phyloP scores from a whole-genome alignment of 2,113 vertebrate genomes.

The Hyperopisus bebe region DNA sequence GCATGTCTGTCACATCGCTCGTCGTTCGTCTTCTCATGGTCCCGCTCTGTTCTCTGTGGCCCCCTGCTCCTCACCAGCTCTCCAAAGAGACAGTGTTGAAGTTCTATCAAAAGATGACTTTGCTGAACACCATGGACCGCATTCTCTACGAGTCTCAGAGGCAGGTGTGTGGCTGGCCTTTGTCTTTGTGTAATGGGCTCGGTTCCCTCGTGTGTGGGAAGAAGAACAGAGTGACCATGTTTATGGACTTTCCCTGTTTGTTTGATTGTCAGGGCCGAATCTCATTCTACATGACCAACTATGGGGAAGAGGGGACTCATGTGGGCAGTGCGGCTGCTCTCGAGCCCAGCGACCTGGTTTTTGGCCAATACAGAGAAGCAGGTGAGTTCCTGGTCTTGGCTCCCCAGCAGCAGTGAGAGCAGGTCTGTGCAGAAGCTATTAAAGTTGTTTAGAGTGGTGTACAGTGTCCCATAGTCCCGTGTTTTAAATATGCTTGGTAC shows the following conservation, averaged over 20 bases:
- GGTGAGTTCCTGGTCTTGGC: slow-evolving; percentile 53
- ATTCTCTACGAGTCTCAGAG: slow-evolving; percentile 94
- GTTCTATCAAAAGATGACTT: slow-evolving; percentile 88
- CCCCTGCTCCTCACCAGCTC: slow-evolving; percentile 55
- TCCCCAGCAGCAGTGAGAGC: no score
- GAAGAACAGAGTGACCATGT: neutral
- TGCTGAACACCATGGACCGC: slow-evolving; percentile 94
- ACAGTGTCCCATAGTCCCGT: neutral
- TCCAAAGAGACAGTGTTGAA: slow-evolving; percentile 81
- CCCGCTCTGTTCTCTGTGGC: neutral
- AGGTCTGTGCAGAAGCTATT: neutral
- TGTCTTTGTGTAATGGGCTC: neutral
- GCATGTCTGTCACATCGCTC: neutral
- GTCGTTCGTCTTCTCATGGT: neutral
- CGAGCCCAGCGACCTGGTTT: slow-evolving; percentile 72
- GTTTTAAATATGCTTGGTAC: neutral
- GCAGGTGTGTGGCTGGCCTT: slow-evolving; percentile 57
- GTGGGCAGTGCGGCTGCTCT: slow-evolving; percentile 85
- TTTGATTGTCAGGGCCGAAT: slow-evolving; percentile 72
- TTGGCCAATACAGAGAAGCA: slow-evolving; percentile 91
- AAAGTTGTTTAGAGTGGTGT: neutral
- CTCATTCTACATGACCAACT: slow-evolving; percentile 98
- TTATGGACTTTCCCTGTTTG: neutral
- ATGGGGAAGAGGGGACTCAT: slow-evolving; percentile 88
- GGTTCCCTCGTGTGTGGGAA: neutral